Evolutionary conservation across 1,140 invertebrate species (phyloP).

Genomic region (Macrosteles quadrilineatus): DNA sequence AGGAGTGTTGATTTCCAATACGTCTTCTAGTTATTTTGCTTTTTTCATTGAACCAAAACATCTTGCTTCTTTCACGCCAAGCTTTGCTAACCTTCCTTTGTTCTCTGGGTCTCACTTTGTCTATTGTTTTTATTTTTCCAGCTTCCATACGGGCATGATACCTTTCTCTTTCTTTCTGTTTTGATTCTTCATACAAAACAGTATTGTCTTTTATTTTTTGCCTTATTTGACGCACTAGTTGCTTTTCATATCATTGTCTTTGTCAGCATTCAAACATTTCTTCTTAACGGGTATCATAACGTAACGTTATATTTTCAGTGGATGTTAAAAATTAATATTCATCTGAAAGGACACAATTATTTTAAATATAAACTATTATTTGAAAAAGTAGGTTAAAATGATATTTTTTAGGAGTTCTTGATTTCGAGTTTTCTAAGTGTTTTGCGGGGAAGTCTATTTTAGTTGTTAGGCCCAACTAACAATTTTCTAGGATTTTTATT

Average conservation of each 20-base stretch:
- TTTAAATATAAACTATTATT: no score
- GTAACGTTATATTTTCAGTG: no score
- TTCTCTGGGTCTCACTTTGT: background rate
- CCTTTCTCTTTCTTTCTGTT: no score
- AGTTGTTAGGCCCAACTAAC: background rate
- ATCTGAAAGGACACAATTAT: background rate
- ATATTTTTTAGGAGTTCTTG: background rate
- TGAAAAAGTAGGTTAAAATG: no score
- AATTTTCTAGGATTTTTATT: no score
- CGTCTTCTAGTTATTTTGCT: background rate
- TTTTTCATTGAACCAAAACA: conserved; percentile 1
- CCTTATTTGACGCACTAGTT: no score
- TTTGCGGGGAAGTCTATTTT: background rate
- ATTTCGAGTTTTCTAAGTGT: background rate
- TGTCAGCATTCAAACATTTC: background rate
- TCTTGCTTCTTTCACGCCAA: background rate
- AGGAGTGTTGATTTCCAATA: background rate
- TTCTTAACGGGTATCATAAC: background rate
- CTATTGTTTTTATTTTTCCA: conserved; percentile 2
- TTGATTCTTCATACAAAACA: no score
- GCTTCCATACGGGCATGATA: background rate
- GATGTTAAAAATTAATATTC: background rate
- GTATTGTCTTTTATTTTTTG: no score
- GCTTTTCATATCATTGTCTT: conserved; percentile 14
- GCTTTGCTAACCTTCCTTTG: conserved; percentile 1